These are phyloP conservation scores for Trigoniulus corallinus DNA, from an alignment of 1,140 invertebrate genomes.

Conservation along the genomic window DNA sequence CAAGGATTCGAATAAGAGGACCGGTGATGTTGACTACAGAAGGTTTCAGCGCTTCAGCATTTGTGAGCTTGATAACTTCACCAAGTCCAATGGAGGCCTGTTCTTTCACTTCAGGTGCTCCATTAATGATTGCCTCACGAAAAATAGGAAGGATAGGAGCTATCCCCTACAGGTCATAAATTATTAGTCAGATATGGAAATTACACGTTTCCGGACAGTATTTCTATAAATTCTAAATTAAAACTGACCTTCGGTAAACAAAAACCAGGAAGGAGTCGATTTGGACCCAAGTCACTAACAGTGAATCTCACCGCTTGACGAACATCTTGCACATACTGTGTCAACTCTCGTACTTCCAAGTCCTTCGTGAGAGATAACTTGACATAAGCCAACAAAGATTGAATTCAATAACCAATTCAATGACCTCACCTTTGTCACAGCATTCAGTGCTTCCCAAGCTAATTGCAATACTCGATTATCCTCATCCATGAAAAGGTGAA, in stretches of 20 bases:
- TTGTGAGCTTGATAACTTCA: constrained; percentile 77
- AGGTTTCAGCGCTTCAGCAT: constrained; percentile 67
- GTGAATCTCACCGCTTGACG: constrained; percentile 80
- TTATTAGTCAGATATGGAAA: constrained; percentile 3
- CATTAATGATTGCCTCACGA: constrained; percentile 88
- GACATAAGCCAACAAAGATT: neutral
- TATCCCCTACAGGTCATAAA: no score
- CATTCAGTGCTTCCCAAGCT: constrained; percentile 75
- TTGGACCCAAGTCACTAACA: constrained; percentile 63
- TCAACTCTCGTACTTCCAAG: constrained; percentile 59
- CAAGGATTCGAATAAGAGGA: constrained; percentile 89
- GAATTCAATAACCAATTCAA: neutral
- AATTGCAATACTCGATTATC: constrained; percentile 66
- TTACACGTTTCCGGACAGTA: neutral
- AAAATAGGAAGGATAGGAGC: constrained; percentile 85
- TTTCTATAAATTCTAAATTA: constrained; percentile 8
- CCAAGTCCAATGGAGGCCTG: constrained; percentile 82
- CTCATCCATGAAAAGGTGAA: constrained; percentile 63
- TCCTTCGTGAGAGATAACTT: constrained; percentile 30
- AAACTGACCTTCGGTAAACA: constrained; percentile 78
- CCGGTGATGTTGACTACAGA: constrained; percentile 95
- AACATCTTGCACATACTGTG: constrained; percentile 69
- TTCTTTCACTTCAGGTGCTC: constrained; percentile 85
- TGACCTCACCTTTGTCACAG: constrained; percentile 56
- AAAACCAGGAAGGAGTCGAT: constrained; percentile 75